Evolutionary conservation across 2,113 vertebrate species (phyloP), one percentile per base, ranked within the genome.

Genomic region (Dasyornis broadbenti): DNA sequence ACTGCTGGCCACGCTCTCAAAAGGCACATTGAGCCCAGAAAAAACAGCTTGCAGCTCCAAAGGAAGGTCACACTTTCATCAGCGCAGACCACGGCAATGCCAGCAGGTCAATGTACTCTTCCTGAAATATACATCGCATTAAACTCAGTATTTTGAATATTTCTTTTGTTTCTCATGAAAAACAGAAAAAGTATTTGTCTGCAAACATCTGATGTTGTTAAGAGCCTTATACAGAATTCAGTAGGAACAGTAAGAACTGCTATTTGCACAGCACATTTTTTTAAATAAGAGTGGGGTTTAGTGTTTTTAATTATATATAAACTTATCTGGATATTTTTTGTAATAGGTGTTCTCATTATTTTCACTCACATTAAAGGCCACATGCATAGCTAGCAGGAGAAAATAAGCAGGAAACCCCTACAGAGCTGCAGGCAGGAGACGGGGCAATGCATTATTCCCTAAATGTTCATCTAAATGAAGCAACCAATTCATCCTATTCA

Each of bases 261-360:
- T 87, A 47, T 10, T 42, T 66, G 9, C 11, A 44, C 15, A 20
- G 30, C 4, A 42, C 3, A 4, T 4, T 15, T 64, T 24, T 60
- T 75, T 65, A 7, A 28, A 35, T 26, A 66, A 42, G 11, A 82
- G 1, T n/a, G 1, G 0, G 0, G 4, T 49, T 85, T 53, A 31
- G 64, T 5, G 5, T 52, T 72, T 76, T 47, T 15, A 33, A 56
- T 80, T 44, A 49, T 23, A 61, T 30, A 76, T 53, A 40, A 49
- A 27, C 5, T 50, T 70, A 72, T 1, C 3, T 5, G 8, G 40
- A 9, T 50, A 27, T 20, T 15, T 76, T 78, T 71, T 50, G 8
- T 37, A 57, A 47, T 30, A 14, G 31, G 13, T 18, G 5, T 53
- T 86, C 40, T 52, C 33, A 42, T 82, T 85, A 30, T 81, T 86